Base-by-base conservation (phyloP, 2,888 invertebrate species). In the Patella pellucida region DNA sequence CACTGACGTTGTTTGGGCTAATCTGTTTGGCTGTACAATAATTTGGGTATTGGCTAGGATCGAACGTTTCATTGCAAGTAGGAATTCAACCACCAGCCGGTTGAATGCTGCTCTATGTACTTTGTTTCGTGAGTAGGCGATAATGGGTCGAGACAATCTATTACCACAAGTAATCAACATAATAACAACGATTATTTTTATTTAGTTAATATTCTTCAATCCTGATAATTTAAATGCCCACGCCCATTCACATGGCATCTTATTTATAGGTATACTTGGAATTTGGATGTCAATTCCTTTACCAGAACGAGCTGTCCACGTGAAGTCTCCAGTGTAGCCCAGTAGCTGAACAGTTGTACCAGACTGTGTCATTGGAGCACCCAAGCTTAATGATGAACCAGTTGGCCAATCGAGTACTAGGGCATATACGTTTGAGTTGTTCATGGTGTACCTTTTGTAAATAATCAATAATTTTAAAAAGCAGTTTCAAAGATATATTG, bases 371-470 rank as follows among this genome's bases (percentile, higher is more conserved):
- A 87, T 88, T 2, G 92, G 86, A 1, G 92, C 90, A 79, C 92
- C 92, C 27, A 94, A 89, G 41, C 90, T 82, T 16, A 95, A 89
- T n/a, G 92, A 86, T 76, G 92, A 92, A 69, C 92, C 90, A 52
- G 90, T 86, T 0, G 96, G 96, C 95, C 96, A 96, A 1, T 93
- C 89, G 52, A 96, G 91, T 27, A 94, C 90, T 72, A 93, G 93
- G 0, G 94, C 95, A 88, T 95, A 96, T 23, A 95, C 92, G 41
- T 75, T 76, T 19, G 68, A 76, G 15, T 67, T 75, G 73, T 83
- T 84, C 56, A 76, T 90, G 85, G 87, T 88, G 78, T 86, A 88
- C 85, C 86, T 86, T 76, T 16, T 41, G 41, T 41, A 31, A 3
- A 31, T 3, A 41, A 41, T 41, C 0, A 19, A 62, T n/a, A 3